Base-by-base conservation (phyloP, 2,797 vertebrate genomes). In the Melanotaenia trifasciata region DNA sequence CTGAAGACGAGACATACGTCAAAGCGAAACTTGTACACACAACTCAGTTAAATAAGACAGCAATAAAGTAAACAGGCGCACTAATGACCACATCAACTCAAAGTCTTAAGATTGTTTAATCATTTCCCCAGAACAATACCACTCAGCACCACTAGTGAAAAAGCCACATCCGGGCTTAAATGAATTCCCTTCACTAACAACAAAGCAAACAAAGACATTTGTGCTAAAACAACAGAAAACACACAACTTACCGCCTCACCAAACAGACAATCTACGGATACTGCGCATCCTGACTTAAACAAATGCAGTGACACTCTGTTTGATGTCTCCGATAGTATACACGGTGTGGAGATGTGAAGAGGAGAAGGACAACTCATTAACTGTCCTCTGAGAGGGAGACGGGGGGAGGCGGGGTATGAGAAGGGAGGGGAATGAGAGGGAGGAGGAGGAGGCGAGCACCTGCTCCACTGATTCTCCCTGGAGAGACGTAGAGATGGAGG, bases 391-490 rank as follows among this genome's bases (percentile, higher is more conserved):
- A 53, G 78, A 72, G 76, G 67, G 54, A 61, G 72, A 63, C 59
- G 33, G 73, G 67, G 72, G 53, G 79, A 36, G 78, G 84, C 30
- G 76, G 83, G 61, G 69, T 51, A 32, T 66, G 79, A 61, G 53
- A 67, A 61, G 47, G 47, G 60, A n/a, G 50, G 66, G 24, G 58
- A 24, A 35, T 59, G 33, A 22, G 61, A 20, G 38, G 6, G 32
- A 45, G 22, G 66, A 35, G 81, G 75, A 67, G 78, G 84, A 65
- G 79, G 73, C 26, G 67, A 90, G 89, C 92, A 93, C 92, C 92
- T 93, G 92, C 92, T 92, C 90, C 86, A 77, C 84, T 83, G 83
- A 86, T 73, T 66, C 81, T 92, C 89, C 92, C 92, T 73, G 80
- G 90, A 89, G 90, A 84, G 79, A 84, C 79, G 83, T 79, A 90